These are phyloP conservation scores for Caenorhabditis becei DNA, from an alignment of 2,888 invertebrate species.

Conservation along the genomic window DNA sequence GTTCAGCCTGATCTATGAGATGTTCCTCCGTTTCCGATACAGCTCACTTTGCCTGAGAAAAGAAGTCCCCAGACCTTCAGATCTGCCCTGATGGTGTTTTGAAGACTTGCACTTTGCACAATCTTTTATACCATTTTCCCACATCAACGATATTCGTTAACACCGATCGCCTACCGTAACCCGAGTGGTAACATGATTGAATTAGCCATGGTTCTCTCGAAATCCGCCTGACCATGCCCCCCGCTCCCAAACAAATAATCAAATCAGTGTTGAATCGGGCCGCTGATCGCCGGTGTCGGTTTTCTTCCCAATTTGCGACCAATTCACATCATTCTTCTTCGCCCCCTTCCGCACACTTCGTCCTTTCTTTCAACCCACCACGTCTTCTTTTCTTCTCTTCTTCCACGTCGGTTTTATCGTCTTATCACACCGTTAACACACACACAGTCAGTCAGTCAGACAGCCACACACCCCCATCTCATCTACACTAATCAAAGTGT, in stretches of 20 bases:
- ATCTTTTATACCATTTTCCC: too few relatives aligned
- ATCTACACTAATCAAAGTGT: slow-evolving; percentile 48
- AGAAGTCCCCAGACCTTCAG: too few relatives aligned
- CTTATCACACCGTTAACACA: slow-evolving; percentile 51
- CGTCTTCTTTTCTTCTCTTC: not conserved
- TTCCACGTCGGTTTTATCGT: slow-evolving; percentile 28
- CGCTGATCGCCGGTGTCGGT: not conserved
- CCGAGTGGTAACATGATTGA: slow-evolving; percentile 1
- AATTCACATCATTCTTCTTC: slow-evolving; percentile 29
- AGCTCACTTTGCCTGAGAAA: too few relatives aligned
- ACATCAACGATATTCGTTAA: too few relatives aligned
- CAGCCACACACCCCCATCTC: slow-evolving; percentile 14
- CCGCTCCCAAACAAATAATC: slow-evolving; percentile 23
- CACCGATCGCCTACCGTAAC: not conserved
- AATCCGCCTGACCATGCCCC: not conserved
- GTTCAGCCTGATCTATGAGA: too few relatives aligned
- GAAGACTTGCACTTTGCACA: too few relatives aligned
- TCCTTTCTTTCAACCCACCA: slow-evolving; percentile 11
- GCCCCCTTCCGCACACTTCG: slow-evolving; percentile 4
- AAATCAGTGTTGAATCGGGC: slow-evolving; percentile 9
- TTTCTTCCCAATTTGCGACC: slow-evolving; percentile 6
- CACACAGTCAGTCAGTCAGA: slow-evolving; percentile 14
- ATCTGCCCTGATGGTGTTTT: too few relatives aligned
- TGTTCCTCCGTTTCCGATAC: too few relatives aligned
- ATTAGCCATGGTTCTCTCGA: slow-evolving; percentile 37